These are phyloP conservation scores for Tetrao urogallus DNA, from an alignment of 2,113 vertebrate genomes.

Conservation along the genomic window DNA sequence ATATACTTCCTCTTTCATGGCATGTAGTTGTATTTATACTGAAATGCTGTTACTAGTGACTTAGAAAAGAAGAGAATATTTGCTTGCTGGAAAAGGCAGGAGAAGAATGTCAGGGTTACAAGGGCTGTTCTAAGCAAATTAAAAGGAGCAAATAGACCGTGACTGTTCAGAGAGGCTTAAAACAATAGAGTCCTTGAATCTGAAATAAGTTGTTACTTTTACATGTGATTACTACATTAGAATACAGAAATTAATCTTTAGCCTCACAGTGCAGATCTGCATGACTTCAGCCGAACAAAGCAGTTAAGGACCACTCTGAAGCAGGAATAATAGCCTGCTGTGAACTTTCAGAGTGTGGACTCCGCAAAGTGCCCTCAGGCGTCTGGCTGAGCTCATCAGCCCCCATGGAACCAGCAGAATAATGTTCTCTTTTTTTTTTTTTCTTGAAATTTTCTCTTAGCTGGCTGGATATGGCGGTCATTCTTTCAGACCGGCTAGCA, in stretches of 20 bases:
- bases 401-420: not conserved
- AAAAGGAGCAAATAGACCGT: not conserved
- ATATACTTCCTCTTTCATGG: not conserved
- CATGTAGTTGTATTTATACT: not conserved
- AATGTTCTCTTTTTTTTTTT: not conserved
- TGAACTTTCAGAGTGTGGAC: not conserved
- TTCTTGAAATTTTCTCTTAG: not conserved
- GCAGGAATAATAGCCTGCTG: slow-evolving; percentile 13
- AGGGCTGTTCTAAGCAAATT: not conserved
- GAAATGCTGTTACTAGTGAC: not conserved
- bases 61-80: not conserved
- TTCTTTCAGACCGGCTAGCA: not conserved
- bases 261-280: not conserved
- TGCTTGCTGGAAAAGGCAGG: not conserved
- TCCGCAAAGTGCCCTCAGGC: not conserved
- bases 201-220: not conserved
- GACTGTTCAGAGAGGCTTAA: not conserved
- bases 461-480: not conserved
- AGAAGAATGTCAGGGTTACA: not conserved
- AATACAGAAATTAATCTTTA: not conserved
- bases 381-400: not conserved
- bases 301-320: not conserved
- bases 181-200: not conserved
- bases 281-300: slow-evolving; percentile 55
- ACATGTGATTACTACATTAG: not conserved